Evolutionary conservation across 1,140 invertebrate species (phyloP), one percentile per base, ranked within the genome.

Genomic region (Pseudachorutes palmiensis): DNA sequence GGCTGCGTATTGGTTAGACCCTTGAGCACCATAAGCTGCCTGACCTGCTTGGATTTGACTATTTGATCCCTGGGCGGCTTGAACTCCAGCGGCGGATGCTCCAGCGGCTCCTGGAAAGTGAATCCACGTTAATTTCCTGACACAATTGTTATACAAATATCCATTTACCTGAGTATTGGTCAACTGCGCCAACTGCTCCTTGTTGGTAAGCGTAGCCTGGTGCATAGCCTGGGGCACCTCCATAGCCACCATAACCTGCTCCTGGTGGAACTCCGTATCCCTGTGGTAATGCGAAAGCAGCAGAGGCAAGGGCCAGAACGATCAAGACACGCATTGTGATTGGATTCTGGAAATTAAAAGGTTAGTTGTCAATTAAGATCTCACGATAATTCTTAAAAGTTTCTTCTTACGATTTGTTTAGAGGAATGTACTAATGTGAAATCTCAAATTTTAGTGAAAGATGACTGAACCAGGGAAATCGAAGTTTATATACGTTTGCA

Each of bases 211-310:
- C 30, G 32, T 14, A 36, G 61, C 14, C 59, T 19, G 14, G 19
- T 12, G 14, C 59, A 67, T 64, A 63, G 16, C 66, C 67, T 60
- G 31, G 33, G 28, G n/a, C 64, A 24, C 67, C 67, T 19, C 62
- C 67, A 36, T 36, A 14, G 59, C 45, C 33, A 29, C 57, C 55
- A 19, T 60, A 58, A 19, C 33, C 61, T 24, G n/a, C 55, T 19
- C 51, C 65, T 28, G 65, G 3, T 19, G 16, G 16, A 36, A 24
- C 63, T 30, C 63, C 63, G 26, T 36, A 31, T 57, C 59, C 26
- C 59, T 55, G 29, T 2, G 29, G 49, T 9, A 24, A 9, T 22
- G 64, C 55, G 24, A 19, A 2, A 59, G 49, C 55, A 33, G 49
- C 49, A 2, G 2, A 41, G 45, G 51, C 51, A 9, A 55, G 12